phyloP scores from a whole-genome alignment of 2,888 invertebrate species.

The Digitonthophagus gazella region DNA sequence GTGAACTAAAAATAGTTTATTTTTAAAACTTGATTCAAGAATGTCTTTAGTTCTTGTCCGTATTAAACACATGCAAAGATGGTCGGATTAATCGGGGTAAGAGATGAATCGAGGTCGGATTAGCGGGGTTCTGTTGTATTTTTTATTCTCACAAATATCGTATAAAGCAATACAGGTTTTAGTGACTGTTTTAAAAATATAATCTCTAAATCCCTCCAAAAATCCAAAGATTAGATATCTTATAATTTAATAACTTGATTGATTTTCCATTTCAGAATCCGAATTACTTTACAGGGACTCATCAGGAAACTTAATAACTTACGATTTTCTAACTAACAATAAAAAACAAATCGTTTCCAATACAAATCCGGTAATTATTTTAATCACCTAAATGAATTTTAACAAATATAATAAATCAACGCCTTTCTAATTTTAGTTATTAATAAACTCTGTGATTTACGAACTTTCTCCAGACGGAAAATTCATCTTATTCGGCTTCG shows the following conservation, averaged over 20 bases:
- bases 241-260: background rate
- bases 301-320: constrained; percentile 58
- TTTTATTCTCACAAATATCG: no score
- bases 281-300: constrained; percentile 62
- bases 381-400: background rate
- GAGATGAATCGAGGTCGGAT: no score
- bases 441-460: constrained; percentile 53
- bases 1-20: background rate
- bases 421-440: constrained; percentile 40
- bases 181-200: no score
- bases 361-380: background rate
- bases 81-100: background rate
- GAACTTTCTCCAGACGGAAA: constrained; percentile 65
- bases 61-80: background rate
- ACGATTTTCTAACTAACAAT: constrained; percentile 53
- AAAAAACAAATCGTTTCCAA: constrained; percentile 51
- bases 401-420: background rate
- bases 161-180: no score
- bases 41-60: no score
- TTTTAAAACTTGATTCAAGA: no score
- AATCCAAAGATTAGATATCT: no score
- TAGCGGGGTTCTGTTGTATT: background rate
- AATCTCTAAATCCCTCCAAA: no score
- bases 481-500: constrained; percentile 62
- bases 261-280: constrained; percentile 17